These are phyloP conservation scores for Malacoraja senta DNA, from an alignment of 2,797 vertebrate genomes.

Conservation along the genomic window DNA sequence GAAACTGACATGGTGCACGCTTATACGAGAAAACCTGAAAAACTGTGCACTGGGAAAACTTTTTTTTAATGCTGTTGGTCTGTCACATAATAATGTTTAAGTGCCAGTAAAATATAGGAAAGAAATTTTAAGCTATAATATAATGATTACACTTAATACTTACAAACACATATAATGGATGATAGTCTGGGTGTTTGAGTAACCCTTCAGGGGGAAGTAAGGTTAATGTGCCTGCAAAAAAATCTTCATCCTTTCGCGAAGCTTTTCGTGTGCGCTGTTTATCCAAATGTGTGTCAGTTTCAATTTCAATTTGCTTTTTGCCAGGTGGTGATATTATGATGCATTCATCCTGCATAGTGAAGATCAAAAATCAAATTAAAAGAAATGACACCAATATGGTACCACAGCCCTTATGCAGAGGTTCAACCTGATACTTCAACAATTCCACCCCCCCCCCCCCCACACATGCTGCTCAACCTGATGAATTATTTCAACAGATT, in stretches of 20 bases:
- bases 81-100: not conserved
- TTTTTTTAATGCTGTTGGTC: too few relatives aligned
- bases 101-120: not conserved
- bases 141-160: slow-evolving; percentile 47
- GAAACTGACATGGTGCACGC: too few relatives aligned
- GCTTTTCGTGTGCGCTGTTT: not conserved
- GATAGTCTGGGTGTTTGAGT: slow-evolving; percentile 46
- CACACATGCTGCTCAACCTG: too few relatives aligned
- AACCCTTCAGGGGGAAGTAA: slow-evolving; percentile 54
- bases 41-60: too few relatives aligned
- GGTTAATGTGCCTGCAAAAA: slow-evolving; percentile 44
- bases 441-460: too few relatives aligned
- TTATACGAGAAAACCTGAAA: too few relatives aligned
- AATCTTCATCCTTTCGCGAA: slow-evolving; percentile 12
- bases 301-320: slow-evolving; percentile 22
- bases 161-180: slow-evolving; percentile 60
- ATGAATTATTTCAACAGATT: too few relatives aligned
- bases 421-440: too few relatives aligned
- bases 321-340: slow-evolving; percentile 44
- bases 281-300: not conserved
- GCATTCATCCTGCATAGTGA: slow-evolving; percentile 56
- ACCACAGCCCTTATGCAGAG: not conserved
- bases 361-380: not conserved
- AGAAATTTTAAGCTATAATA: not conserved
- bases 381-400: not conserved